phyloP scores from a whole-genome alignment of 2,797 vertebrate genomes.

The Leptoclinus maculatus region DNA sequence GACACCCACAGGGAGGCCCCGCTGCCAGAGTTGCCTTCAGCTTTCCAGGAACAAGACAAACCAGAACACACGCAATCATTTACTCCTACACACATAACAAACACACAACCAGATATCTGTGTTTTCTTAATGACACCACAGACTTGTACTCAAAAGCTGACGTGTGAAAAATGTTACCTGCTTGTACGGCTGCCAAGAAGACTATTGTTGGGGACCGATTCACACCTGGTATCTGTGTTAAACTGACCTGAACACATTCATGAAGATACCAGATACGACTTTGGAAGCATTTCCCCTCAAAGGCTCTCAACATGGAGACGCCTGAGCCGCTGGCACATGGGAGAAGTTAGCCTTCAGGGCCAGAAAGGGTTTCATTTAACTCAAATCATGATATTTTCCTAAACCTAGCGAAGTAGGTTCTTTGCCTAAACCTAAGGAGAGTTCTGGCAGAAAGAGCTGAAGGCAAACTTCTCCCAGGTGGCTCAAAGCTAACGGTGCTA shows the following conservation, averaged over 20 bases:
- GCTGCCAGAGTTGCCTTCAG: constrained; percentile 45
- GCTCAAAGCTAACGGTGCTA: not conserved
- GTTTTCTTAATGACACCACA: constrained; percentile 14
- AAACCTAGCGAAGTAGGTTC: too few species aligned
- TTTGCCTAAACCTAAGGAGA: too few species aligned
- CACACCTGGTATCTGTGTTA: not conserved
- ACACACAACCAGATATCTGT: not conserved
- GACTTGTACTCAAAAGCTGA: not conserved
- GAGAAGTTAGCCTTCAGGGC: too few species aligned
- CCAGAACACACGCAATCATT: constrained; percentile 33
- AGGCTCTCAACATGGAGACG: too few species aligned
- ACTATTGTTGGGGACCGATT: not conserved
- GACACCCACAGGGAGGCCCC: constrained; percentile 47
- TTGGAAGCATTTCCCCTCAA: too few species aligned
- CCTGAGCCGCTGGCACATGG: not conserved
- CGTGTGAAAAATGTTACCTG: not conserved
- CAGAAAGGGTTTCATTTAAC: too few species aligned
- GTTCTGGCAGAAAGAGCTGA: too few species aligned
- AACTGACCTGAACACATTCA: not conserved
- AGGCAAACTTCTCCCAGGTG: not conserved
- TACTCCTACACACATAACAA: not conserved
- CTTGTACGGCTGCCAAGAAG: constrained; percentile 1
- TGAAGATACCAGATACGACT: too few species aligned
- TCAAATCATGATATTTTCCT: too few species aligned
- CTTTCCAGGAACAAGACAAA: constrained; percentile 66